phyloP scores from a whole-genome alignment of 64 coral and sea anemone species.

The Stichodactyla helianthus region DNA sequence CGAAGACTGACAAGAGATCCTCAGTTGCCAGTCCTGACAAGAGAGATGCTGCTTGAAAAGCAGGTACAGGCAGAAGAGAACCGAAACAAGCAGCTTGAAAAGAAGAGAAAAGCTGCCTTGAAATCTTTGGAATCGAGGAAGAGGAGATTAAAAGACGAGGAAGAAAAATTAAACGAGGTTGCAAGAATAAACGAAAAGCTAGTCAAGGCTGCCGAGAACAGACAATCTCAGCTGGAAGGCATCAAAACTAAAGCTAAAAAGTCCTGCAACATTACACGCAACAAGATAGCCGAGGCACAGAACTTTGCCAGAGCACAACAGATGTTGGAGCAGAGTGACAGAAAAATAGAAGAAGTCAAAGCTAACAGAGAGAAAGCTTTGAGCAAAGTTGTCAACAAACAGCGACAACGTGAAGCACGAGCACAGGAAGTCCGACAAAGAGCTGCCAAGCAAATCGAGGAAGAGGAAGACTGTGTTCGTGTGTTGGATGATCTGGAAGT shows the following conservation, averaged over 20 bases:
- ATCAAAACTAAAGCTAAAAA: too few species aligned
- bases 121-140: too few species aligned
- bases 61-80: neutral
- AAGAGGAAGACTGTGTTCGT: neutral
- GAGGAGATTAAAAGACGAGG: too few species aligned
- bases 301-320: neutral
- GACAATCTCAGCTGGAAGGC: neutral
- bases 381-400: neutral
- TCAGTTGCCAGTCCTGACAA: neutral
- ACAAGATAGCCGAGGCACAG: too few species aligned
- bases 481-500: neutral
- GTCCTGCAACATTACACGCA: too few species aligned
- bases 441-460: neutral
- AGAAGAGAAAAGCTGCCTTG: too few species aligned
- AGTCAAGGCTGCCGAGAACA: neutral
- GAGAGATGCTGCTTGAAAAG: slow-evolving; percentile 5
- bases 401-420: neutral
- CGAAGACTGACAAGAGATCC: slow-evolving; percentile 1
- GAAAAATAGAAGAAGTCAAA: too few species aligned
- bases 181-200: neutral
- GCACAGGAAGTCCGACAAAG: slow-evolving; percentile 4
- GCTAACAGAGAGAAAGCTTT: too few species aligned
- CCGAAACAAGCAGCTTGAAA: too few species aligned
- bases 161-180: too few species aligned
- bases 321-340: neutral